Conservation (phyloP, 2,888 invertebrate genomes). For the Physocephala rufipes region DNA sequence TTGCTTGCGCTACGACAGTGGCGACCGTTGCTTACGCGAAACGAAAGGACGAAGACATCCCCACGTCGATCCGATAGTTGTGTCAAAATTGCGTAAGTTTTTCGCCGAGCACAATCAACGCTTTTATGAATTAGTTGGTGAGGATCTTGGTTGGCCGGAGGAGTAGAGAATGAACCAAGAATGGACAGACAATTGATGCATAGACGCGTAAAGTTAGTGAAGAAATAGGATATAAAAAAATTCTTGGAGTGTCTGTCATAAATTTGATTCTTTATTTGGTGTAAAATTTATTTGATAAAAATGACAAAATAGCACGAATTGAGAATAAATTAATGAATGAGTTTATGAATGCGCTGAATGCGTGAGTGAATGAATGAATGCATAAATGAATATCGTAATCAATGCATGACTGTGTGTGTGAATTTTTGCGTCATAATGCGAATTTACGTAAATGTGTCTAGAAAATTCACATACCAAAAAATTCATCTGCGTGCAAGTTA, state of each 20-base stretch:
- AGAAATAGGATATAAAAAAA: conserved; percentile 39
- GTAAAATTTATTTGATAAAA: too few relatives aligned
- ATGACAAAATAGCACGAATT: too few relatives aligned
- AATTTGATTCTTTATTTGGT: neutral
- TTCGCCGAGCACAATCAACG: conserved; percentile 91
- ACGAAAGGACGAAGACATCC: conserved; percentile 87
- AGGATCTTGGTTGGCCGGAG: conserved; percentile 93
- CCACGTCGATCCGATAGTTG: conserved; percentile 80
- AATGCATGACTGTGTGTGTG: too few relatives aligned
- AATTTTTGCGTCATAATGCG: too few relatives aligned
- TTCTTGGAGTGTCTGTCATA: conserved; percentile 32
- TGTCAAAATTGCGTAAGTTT: conserved; percentile 83
- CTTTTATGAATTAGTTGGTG: conserved; percentile 92
- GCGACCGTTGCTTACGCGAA: conserved; percentile 84
- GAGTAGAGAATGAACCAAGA: conserved; percentile 68
- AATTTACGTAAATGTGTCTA: too few relatives aligned
- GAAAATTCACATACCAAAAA: too few relatives aligned
- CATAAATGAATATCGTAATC: too few relatives aligned
- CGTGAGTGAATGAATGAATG: too few relatives aligned
- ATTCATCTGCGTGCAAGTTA: too few relatives aligned
- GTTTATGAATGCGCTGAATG: too few relatives aligned
- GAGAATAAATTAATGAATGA: too few relatives aligned
- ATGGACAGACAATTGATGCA: neutral
- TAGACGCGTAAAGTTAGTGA: conserved; percentile 35
- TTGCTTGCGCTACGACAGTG: conserved; percentile 85